Evolutionary conservation across 1,140 invertebrate genomes (phyloP), one percentile per base, ranked within the genome.

Genomic region (Camponotus pennsylvanicus): DNA sequence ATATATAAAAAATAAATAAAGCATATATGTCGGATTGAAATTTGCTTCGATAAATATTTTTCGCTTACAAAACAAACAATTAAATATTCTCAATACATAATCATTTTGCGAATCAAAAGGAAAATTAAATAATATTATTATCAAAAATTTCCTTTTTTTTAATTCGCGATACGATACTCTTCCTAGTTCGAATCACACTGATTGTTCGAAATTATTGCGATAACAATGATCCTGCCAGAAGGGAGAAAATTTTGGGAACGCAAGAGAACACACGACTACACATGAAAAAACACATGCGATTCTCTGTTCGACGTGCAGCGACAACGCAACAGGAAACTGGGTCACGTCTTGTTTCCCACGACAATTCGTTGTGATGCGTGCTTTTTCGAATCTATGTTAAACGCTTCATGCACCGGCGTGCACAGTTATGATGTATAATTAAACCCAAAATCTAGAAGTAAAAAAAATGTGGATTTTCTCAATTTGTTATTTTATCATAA

Each of bases 351-450:
- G 55, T 49, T 83, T 73, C 79, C 27, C 55, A 40, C 69, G 40
- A 42, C 55, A 49, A 57, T 83, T 69, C 49, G 49, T 42, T 21
- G 21, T 59, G 5, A 13, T 82, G 37, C 37, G 13, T 63, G 69
- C 40, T 61, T 83, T 83, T 73, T 18, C n/a, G 55, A 82, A 82
- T 42, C 8, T 34, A 63, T 75, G 73, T 75, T 83, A 83, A 83
- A 73, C 37, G 27, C 55, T 45, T 49, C 40, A 73, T 59, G 52
- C 79, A 45, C 69, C 7, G 40, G 18, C 34, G 40, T n/a, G 42
- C 40, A 55, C 27, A 45, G 13, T 15, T 21, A 27, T 57, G 7
- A 73, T 15, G 11, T 27, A 59, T 18, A 80, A 73, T 83, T 83
- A 75, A 75, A 37, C 18, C 57, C n/a, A 49, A 63, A 73, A 61